Base-by-base conservation (phyloP, 1,140 invertebrate species). In the Lordiphosa clarofinis region DNA sequence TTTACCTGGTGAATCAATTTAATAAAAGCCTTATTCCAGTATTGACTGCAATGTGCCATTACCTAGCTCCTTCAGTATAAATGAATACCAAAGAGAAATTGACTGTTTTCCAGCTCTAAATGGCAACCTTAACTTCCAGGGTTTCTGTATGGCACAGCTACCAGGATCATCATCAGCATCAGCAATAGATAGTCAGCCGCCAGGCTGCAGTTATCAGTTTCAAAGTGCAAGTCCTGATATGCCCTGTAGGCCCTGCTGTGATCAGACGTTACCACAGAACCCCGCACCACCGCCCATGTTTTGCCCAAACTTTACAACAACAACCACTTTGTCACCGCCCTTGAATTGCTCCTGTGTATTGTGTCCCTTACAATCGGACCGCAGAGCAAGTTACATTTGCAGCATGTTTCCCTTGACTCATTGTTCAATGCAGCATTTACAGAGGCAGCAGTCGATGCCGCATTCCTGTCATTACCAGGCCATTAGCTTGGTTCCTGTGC, bases 41-140 rank as follows among this genome's bases (percentile, higher is more conserved):
- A 62, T 79, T 48, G 74, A 79, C 10, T 79, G 74, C 46, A 73
- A 69, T 44, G 74, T 79, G 4, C 74, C 74, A 4, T 24, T 79
- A 15, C 74, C 74, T 5, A 59, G 38, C 13, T 53, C 56, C 1
- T 79, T 73, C 5, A 57, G 73, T 37, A 9, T 70, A 40, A 59
- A 73, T 9, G 59, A 48, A 1, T 69, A 44, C 19, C 56, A 58
- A 4, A 54, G 46, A 6, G 57, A 63, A 8, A 35, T 55, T 42
- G 24, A 38, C 31, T 59, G 31, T 35, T 60, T n/a, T n/a, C 28
- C 46, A 8, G 12, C 42, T 4, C 28, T 10, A 24, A 62, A 37
- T 36, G 31, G 24, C 11, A 39, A 39, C 12, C 31, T 7, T 4
- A 43, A 42, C 31, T 13, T 56, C n/a, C 44, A 65, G n/a, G 28